phyloP scores from a whole-genome alignment of 2,888 invertebrate species.

The Ephialtes manifestator region DNA sequence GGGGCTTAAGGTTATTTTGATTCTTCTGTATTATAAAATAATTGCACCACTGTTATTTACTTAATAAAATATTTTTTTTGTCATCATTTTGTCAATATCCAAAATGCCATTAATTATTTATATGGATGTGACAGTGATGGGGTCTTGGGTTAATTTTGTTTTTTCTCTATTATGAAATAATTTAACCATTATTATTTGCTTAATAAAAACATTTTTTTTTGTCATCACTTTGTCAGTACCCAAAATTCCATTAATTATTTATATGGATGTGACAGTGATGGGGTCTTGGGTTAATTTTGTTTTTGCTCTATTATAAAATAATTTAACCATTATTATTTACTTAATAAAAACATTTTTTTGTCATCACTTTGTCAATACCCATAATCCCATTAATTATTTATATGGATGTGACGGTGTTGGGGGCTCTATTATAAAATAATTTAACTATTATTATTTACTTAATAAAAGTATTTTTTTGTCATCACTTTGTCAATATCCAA shows the following conservation, averaged over 20 bases:
- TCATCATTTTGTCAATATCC: too few species aligned
- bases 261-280: neutral
- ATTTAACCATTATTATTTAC: too few species aligned
- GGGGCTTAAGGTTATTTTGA: too few species aligned
- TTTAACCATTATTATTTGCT: neutral
- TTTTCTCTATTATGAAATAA: neutral
- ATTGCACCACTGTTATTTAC: too few species aligned
- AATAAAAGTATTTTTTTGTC: too few species aligned
- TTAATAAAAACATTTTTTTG: conserved; percentile 19
- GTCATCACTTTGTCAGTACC: too few species aligned
- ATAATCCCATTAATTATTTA: neutral
- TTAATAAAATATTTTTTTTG: too few species aligned
- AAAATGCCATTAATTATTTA: neutral
- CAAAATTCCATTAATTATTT: neutral
- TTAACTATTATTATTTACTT: too few species aligned
- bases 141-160: neutral
- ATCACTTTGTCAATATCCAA: too few species aligned
- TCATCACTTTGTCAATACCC: neutral
- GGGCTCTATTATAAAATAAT: too few species aligned
- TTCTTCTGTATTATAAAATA: too few species aligned
- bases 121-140: neutral
- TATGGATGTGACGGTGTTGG: neutral
- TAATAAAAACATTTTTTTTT: neutral
- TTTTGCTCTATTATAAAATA: too few species aligned
- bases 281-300: neutral